Conservation (phyloP, 2,888 invertebrate species). For the Thecophora atra region DNA sequence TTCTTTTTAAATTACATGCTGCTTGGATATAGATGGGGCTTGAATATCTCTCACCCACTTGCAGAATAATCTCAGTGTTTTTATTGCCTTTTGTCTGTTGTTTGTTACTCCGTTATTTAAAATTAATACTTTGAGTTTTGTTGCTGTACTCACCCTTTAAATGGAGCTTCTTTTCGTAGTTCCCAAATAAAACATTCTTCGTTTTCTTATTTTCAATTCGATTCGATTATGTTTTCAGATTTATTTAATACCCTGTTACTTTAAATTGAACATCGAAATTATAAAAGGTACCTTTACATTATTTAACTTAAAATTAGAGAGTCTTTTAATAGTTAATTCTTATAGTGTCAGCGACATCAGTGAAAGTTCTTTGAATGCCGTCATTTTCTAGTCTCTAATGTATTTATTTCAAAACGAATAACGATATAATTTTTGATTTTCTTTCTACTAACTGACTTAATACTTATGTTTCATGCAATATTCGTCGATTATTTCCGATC, state of each 20-base stretch:
- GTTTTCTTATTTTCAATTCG: not conserved
- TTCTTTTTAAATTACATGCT: too few relatives aligned
- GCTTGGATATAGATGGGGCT: too few relatives aligned
- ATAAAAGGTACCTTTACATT: conserved; percentile 13
- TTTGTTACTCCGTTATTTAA: too few relatives aligned
- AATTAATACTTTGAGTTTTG: too few relatives aligned
- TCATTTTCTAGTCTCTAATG: not conserved
- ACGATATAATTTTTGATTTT: not conserved
- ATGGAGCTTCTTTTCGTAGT: not conserved
- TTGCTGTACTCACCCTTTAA: not conserved
- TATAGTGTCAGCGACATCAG: not conserved
- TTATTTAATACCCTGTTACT: conserved; percentile 30
- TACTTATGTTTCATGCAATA: not conserved
- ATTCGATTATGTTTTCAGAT: conserved; percentile 4
- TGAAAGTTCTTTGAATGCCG: not conserved
- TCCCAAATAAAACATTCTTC: not conserved
- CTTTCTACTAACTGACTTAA: not conserved
- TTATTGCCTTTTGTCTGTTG: too few relatives aligned
- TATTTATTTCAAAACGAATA: not conserved
- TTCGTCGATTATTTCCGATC: not conserved
- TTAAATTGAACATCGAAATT: conserved; percentile 1
- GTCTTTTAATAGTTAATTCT: not conserved
- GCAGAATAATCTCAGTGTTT: too few relatives aligned
- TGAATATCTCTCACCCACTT: too few relatives aligned
- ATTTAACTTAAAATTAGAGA: conserved; percentile 6